Percentiles rank a stretch among this genome's conserved stretches.
phyloP scores from a whole-genome alignment of 2,797 vertebrate genomes.

The Myotis planiceps region DNA sequence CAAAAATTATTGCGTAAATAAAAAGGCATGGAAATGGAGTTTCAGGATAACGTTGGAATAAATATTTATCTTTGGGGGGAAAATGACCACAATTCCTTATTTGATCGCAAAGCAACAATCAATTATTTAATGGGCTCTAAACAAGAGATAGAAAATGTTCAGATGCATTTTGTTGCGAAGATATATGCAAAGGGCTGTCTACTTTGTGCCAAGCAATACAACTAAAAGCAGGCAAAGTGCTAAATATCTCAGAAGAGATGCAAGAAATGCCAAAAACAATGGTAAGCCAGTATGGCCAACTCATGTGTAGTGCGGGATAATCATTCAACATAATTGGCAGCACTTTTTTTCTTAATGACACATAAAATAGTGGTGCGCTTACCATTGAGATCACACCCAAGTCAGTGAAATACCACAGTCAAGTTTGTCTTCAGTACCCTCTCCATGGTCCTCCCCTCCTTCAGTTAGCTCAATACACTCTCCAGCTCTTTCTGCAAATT shows the following conservation, averaged over 20 bases:
- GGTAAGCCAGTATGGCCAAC: not conserved
- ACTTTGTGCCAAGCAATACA: not conserved
- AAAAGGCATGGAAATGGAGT: not conserved
- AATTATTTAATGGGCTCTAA: not conserved
- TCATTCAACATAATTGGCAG: not conserved
- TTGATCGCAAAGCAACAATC: not conserved
- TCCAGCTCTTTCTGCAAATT: not conserved
- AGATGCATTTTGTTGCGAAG: not conserved
- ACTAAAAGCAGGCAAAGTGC: not conserved
- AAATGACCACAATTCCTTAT: not conserved
- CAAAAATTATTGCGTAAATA: not conserved
- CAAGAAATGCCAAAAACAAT: not conserved
- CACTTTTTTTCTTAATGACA: not conserved
- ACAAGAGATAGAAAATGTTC: not conserved
- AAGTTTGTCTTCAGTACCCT: not conserved
- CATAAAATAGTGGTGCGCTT: not conserved
- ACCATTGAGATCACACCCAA: not conserved
- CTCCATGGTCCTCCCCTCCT: not conserved
- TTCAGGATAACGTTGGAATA: not conserved
- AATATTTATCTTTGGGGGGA: not conserved
- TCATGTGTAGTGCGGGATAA: not conserved
- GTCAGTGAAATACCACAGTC: not conserved
- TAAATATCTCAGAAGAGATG: not conserved
- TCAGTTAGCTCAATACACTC: not conserved
- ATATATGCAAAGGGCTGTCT: not conserved